Conservation (phyloP, 1,140 invertebrate species). For the Penaeus indicus region DNA sequence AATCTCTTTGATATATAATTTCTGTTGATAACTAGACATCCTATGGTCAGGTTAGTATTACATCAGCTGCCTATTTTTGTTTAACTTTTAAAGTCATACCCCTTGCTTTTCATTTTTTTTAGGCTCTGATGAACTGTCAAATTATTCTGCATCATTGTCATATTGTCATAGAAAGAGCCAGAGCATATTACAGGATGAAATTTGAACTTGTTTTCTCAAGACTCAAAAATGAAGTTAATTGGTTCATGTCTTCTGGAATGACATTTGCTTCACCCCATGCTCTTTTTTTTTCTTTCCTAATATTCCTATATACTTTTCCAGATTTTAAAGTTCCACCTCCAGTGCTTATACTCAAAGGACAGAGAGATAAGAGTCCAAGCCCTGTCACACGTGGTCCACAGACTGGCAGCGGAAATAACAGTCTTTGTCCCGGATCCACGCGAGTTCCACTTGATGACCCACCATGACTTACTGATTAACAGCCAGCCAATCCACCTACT, state of each 20-base stretch:
- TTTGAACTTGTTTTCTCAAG: too few species aligned
- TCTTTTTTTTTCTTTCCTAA: background rate
- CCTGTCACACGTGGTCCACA: constrained; percentile 30
- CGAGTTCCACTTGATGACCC: background rate
- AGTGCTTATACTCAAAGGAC: constrained; percentile 24
- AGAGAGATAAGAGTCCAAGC: constrained; percentile 37
- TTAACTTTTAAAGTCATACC: too few species aligned
- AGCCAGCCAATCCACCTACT: constrained; percentile 25
- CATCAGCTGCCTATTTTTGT: too few species aligned
- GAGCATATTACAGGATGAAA: too few species aligned
- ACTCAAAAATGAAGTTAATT: too few species aligned
- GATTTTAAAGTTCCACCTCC: constrained; percentile 27
- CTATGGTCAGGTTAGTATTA: too few species aligned
- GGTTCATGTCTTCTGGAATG: background rate
- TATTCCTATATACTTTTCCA: background rate
- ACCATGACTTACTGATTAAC: constrained; percentile 35
- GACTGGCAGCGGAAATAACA: background rate
- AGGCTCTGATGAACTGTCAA: too few species aligned
- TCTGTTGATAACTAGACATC: too few species aligned
- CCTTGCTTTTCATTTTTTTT: too few species aligned
- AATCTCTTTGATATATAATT: too few species aligned
- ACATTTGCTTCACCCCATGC: background rate
- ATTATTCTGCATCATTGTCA: too few species aligned
- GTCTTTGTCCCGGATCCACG: constrained; percentile 26
- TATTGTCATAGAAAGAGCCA: too few species aligned